Conservation (phyloP, 2,797 vertebrate genomes). For the Champsocephalus gunnari region DNA sequence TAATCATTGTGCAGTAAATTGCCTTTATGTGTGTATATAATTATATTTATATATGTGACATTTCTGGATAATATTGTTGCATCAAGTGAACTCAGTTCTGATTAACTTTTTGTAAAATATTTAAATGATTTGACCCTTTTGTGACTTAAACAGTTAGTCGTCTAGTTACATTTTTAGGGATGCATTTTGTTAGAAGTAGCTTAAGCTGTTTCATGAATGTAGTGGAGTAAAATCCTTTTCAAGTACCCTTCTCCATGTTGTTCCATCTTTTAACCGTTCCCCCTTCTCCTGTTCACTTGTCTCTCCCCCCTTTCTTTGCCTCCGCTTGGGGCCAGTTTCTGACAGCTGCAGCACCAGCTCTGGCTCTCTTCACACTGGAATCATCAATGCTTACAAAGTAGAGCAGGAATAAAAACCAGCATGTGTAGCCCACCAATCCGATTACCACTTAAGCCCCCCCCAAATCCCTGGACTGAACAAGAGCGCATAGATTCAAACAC, state of each 20-base stretch:
- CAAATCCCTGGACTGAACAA: slow-evolving; percentile 66
- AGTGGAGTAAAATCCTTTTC: not conserved
- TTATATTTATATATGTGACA: too few relatives aligned
- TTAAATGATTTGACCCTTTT: too few relatives aligned
- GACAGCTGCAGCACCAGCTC: slow-evolving; percentile 27
- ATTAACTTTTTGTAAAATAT: too few relatives aligned
- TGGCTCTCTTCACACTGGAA: slow-evolving; percentile 22
- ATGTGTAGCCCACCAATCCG: slow-evolving; percentile 60
- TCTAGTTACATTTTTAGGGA: too few relatives aligned
- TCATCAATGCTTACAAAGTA: slow-evolving; percentile 44
- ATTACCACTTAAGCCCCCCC: slow-evolving; percentile 68
- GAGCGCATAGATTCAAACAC: slow-evolving; percentile 54
- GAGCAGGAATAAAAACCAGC: slow-evolving; percentile 49
- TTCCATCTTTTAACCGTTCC: not conserved
- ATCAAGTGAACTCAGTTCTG: too few relatives aligned
- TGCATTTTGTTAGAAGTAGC: too few relatives aligned
- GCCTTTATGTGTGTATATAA: too few relatives aligned
- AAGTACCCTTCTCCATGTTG: not conserved
- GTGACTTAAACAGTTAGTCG: too few relatives aligned
- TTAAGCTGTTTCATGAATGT: too few relatives aligned
- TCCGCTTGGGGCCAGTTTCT: slow-evolving; percentile 35
- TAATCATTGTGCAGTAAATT: too few relatives aligned
- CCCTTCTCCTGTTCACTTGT: not conserved
- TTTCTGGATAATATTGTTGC: too few relatives aligned
- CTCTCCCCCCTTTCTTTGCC: not conserved